Base-by-base conservation (phyloP, 2,113 vertebrate species). In the Stigmatopora argus region DNA sequence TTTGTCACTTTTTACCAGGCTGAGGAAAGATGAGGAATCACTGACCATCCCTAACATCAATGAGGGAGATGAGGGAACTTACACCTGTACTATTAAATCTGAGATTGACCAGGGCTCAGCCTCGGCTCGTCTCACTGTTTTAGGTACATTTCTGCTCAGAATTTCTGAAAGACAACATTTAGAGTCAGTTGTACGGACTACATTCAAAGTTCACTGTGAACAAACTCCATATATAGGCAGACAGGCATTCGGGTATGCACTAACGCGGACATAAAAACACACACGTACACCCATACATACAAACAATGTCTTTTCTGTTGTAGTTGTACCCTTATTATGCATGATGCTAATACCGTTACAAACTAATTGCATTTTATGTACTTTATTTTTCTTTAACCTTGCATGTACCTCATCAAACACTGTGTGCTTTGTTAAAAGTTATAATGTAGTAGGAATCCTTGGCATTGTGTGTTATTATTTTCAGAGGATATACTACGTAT, bases 51-150 rank as follows among this genome's bases (percentile, higher is more conserved):
- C 77, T 0, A 94, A 93, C 0, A 92, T 96, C 77, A 85, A 92
- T 0, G 92, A 95, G 70, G 91, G 90, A 21, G 96, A 99, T 70
- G 92, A 94, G 78, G 97, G 97, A 14, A 91, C 86, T 0, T 99
- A 99, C 79, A 94, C 91, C 0, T 99, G 97, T 4, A 63, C 92
- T 0, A 95, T 92, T 14, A 93, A 84, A 82, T 95, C 97, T 0
- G 95, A 97, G 69, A 91, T 99, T 76, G 97, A 99, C 86, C 90
- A 91, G 73, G 93, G 96, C 79, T 89, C 84, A 0, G 93, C 94
- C 35, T 96, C 94, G 62, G 96, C 94, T 2, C 90, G 91, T 64
- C 95, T 99, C 82, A 96, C 92, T 0, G 94, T 99, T 26, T 88
- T 93, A 80, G 95, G 97, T 99, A 94, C 70, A 71, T 51, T 41